phyloP scores from a whole-genome alignment of 2,797 vertebrate genomes.

The Octomys mimax region DNA sequence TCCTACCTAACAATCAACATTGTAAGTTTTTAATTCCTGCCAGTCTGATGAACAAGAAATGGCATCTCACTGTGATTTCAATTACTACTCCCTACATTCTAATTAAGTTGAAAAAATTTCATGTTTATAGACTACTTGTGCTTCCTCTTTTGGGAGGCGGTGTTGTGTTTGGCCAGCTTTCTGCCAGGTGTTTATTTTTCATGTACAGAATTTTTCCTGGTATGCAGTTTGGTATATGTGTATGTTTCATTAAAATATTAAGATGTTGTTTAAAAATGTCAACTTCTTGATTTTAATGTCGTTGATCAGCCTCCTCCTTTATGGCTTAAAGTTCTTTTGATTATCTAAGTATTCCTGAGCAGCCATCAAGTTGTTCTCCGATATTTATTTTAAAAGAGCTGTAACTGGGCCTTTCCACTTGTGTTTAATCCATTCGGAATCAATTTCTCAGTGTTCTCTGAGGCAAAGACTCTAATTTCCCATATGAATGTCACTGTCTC shows the following conservation, averaged over 20 bases:
- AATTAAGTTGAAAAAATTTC: not conserved
- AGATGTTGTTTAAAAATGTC: not conserved
- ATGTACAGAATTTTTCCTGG: not conserved
- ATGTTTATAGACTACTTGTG: not conserved
- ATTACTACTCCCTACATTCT: not conserved
- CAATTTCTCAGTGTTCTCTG: not conserved
- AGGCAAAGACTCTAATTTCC: not conserved
- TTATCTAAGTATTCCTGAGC: not conserved
- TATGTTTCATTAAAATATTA: not conserved
- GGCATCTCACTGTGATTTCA: not conserved
- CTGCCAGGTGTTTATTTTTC: not conserved
- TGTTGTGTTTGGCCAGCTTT: not conserved
- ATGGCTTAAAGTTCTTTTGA: not conserved
- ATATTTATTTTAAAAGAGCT: not conserved
- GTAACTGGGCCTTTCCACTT: not conserved
- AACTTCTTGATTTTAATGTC: not conserved
- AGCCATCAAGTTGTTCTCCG: not conserved
- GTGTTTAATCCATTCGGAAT: not conserved
- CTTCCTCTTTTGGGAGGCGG: not conserved
- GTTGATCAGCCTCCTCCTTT: not conserved
- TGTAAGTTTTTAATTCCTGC: not conserved
- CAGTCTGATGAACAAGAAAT: not conserved
- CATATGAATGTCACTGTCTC: not conserved
- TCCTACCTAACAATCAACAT: not conserved
- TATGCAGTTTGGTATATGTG: not conserved